Evolutionary conservation across 2,113 vertebrate genomes (phyloP), one percentile per base, ranked within the genome.

Genomic region (Haemorhous mexicanus): DNA sequence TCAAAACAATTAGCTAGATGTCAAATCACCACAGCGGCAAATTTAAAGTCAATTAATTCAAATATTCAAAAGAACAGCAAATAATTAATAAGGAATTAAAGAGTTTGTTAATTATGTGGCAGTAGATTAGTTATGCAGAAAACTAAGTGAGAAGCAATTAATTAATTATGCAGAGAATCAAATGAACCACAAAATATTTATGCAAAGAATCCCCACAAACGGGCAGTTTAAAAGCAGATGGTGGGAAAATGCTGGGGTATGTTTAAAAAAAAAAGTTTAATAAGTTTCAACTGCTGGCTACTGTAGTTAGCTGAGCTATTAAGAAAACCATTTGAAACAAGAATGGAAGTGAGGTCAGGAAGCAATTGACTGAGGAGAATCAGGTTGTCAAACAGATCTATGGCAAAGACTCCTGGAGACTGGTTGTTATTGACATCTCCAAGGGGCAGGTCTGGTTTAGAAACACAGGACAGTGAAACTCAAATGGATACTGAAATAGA

Each of bases 141-240:
- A 96, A 95, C 78, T 90, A 96, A 95, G 84, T 93, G 88, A 96
- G 88, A 94, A 91, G 94, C 88, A 94, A 96, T 96, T 96, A 95
- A 93, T 95, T 96, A 95, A 97, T 96, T 95, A 97, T 95, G 95
- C 88, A 94, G 62, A 95, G 80, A 96, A 81, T 91, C 90, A 96
- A 97, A 97, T 88, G 95, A 97, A 85, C 91, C 88, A 97, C 90
- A 90, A 95, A 93, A 95, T 93, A 94, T 92, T 96, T 97, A 95
- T 79, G 87, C 44, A 86, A 87, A 84, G 90, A 97, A 96, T 75
- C 73, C 73, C 87, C 69, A 91, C 61, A 96, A 94, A 94, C 53
- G 96, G 88, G 86, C 95, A 96, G 92, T 94, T 87, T 53, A 80
- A 92, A 95, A 95, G 58, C 81, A 97, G 83, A 96, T 84, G 88